A percentile compares a stretch with the other conserved stretches of the same genome.
Evolutionary conservation across 1,140 invertebrate genomes (phyloP).

Genomic region (Saccostrea echinata): DNA sequence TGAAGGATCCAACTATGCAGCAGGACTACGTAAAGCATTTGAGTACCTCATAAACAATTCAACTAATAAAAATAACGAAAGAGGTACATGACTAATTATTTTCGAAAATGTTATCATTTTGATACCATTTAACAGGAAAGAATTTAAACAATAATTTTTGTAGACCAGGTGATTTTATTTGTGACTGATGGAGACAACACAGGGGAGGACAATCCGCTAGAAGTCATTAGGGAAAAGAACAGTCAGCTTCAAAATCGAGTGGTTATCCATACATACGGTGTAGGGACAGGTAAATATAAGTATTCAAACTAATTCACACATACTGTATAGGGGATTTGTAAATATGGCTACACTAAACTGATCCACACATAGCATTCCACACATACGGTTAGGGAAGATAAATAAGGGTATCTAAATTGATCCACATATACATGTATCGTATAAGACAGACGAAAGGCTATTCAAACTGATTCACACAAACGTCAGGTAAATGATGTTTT

Average conservation of each 20-base stretch:
- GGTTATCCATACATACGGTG: conserved; percentile 3
- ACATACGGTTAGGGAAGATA: no score
- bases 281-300: not conserved
- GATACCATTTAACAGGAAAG: not conserved
- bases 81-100: not conserved
- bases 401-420: no score
- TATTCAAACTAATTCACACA: no score
- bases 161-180: conserved; percentile 35
- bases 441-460: no score
- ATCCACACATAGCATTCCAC: no score
- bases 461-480: no score
- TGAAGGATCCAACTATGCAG: not conserved
- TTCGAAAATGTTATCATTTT: not conserved
- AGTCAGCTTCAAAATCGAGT: conserved; percentile 1
- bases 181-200: not conserved
- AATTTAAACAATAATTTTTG: not conserved
- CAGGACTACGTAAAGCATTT: not conserved
- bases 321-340: no score
- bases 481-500: no score
- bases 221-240: conserved; percentile 12
- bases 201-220: not conserved
- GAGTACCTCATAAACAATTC: not conserved
- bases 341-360: no score
- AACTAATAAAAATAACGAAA: not conserved
- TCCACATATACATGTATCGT: no score